Evolutionary conservation across 1,140 invertebrate genomes (phyloP), one percentile per base, ranked within the genome.

Genomic region (Oscheius sp.): DNA sequence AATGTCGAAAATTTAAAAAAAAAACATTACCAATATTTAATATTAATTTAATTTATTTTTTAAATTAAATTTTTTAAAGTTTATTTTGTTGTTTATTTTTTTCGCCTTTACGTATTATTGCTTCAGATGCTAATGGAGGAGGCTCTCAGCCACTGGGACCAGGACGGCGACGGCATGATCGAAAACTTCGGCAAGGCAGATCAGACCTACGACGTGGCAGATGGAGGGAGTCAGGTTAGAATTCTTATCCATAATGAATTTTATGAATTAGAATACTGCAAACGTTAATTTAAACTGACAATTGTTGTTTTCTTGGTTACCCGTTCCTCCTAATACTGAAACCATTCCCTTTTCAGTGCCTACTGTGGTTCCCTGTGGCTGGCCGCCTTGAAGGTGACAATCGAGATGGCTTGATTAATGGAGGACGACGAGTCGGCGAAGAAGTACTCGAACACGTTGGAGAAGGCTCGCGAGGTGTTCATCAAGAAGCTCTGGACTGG

Each of bases 321-420:
- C n/a, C n/a, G n/a, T n/a, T n/a, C n/a, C n/a, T n/a, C n/a, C n/a
- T n/a, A n/a, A n/a, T n/a, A n/a, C n/a, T n/a, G n/a, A n/a, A n/a
- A n/a, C n/a, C n/a, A n/a, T n/a, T n/a, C n/a, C n/a, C n/a, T 42
- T 42, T 87, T 77, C 75, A 94, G 93, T 88, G 90, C 93, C 0
- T 96, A 97, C 85, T 95, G 93, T 86, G 91, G 92, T 31, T 91
- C 93, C 3, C 87, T 97, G 55, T 95, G 93, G 92, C 84, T 96
- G 26, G 92, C 91, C 3, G 88, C 91, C 0, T 78, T 93, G 36
- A 88, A 88, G 75, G 88, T 88, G 15, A 91, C 90, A 84, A 87
- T 87, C 7, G 87, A 89, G 78, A 93, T 95, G 88, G 90, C 91
- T 0, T 88, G 88, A 20, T 84, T 90, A 49, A 85, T 93, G n/a